A percentile compares a stretch with the other conserved stretches of the same genome.
Conservation (phyloP, 2,113 vertebrate genomes). For the Poeciliopsis retropinna region DNA sequence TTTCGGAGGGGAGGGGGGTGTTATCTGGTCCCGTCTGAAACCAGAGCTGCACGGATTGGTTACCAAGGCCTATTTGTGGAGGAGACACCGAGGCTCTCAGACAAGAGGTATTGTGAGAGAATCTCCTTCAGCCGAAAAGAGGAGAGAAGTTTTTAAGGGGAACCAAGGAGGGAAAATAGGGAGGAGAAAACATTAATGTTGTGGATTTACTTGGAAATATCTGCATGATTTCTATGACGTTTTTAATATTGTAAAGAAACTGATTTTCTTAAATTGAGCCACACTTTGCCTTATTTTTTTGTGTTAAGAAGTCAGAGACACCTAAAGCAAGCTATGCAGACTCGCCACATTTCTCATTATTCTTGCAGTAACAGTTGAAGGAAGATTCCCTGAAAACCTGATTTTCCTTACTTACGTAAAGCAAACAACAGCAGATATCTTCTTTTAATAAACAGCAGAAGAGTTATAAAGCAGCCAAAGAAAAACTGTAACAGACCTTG, state of each 20-base stretch:
- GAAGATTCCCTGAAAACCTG: constrained; percentile 11
- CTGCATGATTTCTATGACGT: neutral
- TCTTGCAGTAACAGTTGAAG: neutral
- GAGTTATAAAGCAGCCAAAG: neutral
- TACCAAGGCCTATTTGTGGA: constrained; percentile 82
- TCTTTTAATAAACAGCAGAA: neutral
- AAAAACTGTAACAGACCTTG: neutral
- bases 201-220: no score
- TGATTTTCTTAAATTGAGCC: no score
- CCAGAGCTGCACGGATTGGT: constrained; percentile 77
- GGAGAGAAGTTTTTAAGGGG: constrained; percentile 54
- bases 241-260: neutral
- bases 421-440: neutral
- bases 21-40: constrained; percentile 80
- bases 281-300: no score
- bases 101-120: constrained; percentile 76
- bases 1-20: constrained; percentile 31
- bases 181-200: neutral
- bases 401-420: neutral
- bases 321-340: no score
- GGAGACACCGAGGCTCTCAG: constrained; percentile 81
- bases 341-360: neutral
- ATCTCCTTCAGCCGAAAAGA: constrained; percentile 73
- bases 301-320: no score
- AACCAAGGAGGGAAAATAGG: constrained; percentile 17